Conservation (phyloP, 2,888 invertebrate genomes). For the Ophioninae sp. region DNA sequence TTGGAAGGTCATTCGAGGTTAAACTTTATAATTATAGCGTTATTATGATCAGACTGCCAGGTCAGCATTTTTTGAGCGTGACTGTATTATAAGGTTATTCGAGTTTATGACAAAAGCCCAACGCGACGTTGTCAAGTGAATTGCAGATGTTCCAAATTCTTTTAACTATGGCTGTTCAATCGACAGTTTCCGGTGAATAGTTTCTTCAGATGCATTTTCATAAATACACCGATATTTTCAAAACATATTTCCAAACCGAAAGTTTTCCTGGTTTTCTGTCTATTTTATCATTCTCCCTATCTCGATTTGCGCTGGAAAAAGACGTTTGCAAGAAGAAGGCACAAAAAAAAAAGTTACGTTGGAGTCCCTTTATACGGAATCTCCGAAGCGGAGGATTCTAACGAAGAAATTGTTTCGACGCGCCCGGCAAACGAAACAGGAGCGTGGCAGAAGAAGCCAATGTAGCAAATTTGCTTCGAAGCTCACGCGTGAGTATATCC, state of each 20-base stretch:
- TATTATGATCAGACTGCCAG: too few species aligned
- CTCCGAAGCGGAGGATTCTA: neutral
- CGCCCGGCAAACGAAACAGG: conserved; percentile 36
- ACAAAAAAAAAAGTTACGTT: conserved; percentile 22
- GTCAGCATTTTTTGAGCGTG: too few species aligned
- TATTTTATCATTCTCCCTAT: neutral
- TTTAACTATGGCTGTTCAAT: neutral
- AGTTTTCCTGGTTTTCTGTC: neutral
- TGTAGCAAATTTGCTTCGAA: conserved; percentile 48
- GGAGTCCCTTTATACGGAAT: conserved; percentile 31
- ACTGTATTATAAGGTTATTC: too few species aligned
- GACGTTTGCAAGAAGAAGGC: neutral
- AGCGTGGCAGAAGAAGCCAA: conserved; percentile 54
- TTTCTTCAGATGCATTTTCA: neutral
- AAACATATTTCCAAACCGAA: neutral
- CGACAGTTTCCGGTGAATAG: neutral
- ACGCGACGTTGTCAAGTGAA: too few species aligned
- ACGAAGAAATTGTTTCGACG: conserved; percentile 52
- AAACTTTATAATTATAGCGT: too few species aligned
- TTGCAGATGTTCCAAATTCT: too few species aligned
- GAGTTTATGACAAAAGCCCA: too few species aligned
- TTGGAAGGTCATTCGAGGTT: too few species aligned
- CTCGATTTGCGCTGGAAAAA: neutral
- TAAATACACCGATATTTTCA: neutral
- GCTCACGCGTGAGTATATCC: conserved; percentile 46